Percentiles rank a stretch among this genome's conserved stretches.
Evolutionary conservation across 2,113 vertebrate species (phyloP).

Genomic region (Hassar affinis): DNA sequence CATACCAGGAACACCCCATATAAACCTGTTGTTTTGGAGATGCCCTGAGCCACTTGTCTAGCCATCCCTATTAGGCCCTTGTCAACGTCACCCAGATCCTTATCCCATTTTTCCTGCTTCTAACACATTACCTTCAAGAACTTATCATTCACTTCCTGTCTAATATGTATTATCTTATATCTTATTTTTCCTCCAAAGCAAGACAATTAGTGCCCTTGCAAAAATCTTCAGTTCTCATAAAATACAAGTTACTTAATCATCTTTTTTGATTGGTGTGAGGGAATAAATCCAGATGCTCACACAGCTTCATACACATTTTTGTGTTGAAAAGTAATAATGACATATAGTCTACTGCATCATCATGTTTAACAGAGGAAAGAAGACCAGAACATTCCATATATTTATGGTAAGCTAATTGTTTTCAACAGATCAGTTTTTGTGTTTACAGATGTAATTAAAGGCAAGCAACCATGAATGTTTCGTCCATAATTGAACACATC

Average conservation of each 20-base stretch:
- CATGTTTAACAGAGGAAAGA: not conserved
- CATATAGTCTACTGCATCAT: not conserved
- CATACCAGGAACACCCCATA: too few species aligned
- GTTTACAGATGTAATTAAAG: slow-evolving; percentile 1
- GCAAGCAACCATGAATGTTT: not conserved
- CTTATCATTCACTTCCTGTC: too few species aligned
- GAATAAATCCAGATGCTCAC: not conserved
- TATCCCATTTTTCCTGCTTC: too few species aligned
- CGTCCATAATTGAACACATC: not conserved
- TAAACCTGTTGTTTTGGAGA: too few species aligned
- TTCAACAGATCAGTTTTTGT: not conserved
- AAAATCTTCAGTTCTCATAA: too few species aligned
- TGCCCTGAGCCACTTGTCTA: too few species aligned
- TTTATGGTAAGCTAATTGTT: not conserved
- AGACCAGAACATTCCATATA: not conserved
- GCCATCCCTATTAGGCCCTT: too few species aligned
- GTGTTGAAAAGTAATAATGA: not conserved
- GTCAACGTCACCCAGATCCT: too few species aligned
- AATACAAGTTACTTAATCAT: slow-evolving; percentile 9
- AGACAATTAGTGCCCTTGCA: too few species aligned
- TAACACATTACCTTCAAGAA: too few species aligned
- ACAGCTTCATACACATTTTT: not conserved
- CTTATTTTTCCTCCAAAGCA: too few species aligned
- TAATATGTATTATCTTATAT: too few species aligned
- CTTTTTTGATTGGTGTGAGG: not conserved